These are phyloP conservation scores for Phymastichus coffea DNA, from an alignment of 1,140 invertebrate species.

Conservation along the genomic window DNA sequence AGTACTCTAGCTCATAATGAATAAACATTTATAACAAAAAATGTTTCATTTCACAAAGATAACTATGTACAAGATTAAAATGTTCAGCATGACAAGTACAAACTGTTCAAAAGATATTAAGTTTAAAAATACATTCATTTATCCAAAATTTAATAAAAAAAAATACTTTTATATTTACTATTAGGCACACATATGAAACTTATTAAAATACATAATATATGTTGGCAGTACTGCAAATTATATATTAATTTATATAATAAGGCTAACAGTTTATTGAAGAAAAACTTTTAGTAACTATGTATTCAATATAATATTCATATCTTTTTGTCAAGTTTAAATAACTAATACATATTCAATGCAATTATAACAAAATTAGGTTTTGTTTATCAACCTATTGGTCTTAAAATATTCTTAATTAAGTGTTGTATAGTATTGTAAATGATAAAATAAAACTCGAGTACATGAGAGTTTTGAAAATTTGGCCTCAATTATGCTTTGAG, in stretches of 20 bases:
- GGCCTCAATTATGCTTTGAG: slow-evolving; percentile 2
- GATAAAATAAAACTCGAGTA: not conserved
- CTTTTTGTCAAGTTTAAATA: not conserved
- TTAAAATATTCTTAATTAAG: not conserved
- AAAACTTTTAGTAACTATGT: too few species aligned
- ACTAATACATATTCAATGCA: too few species aligned
- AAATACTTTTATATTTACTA: slow-evolving; percentile 6
- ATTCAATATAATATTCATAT: not conserved
- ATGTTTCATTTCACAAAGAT: slow-evolving; percentile 1
- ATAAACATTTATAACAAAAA: not conserved
- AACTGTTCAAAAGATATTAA: not conserved
- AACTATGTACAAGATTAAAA: slow-evolving; percentile 14
- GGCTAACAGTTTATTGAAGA: slow-evolving; percentile 1
- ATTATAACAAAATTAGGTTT: slow-evolving; percentile 15
- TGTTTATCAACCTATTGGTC: slow-evolving; percentile 4
- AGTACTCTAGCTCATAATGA: not conserved
- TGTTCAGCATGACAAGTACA: not conserved
- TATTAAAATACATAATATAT: slow-evolving; percentile 9
- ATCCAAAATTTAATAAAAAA: slow-evolving; percentile 1
- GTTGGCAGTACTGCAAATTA: slow-evolving; percentile 21
- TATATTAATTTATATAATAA: slow-evolving; percentile 16
- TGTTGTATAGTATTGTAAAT: not conserved
- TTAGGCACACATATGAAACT: slow-evolving; percentile 20
- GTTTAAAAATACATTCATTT: not conserved
- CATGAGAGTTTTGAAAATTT: not conserved